Evolutionary conservation across 2,797 vertebrate species (phyloP).

Genomic region (Brachyalestes nurse): DNA sequence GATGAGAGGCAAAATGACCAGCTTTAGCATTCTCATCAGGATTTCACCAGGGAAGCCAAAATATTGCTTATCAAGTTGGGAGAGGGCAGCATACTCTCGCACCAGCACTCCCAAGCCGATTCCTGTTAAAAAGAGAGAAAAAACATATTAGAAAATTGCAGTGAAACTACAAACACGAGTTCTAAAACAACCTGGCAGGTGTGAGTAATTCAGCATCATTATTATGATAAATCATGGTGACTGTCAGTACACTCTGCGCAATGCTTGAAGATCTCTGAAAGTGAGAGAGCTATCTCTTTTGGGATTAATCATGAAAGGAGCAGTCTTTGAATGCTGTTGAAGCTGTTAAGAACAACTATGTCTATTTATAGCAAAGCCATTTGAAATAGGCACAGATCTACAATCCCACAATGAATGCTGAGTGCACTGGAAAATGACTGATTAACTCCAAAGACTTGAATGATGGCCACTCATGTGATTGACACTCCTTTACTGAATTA

Average conservation of each 20-base stretch:
- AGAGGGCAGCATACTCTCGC: conserved; percentile 86
- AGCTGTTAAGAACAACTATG: background rate
- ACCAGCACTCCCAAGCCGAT: conserved; percentile 87
- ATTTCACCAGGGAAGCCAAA: conserved; percentile 96
- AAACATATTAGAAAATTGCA: background rate
- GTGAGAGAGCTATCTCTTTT: background rate
- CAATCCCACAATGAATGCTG: background rate
- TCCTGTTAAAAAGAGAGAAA: conserved; percentile 73
- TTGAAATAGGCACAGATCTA: background rate
- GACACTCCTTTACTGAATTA: conserved; percentile 11
- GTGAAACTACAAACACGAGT: background rate
- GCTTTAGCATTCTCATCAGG: conserved; percentile 97
- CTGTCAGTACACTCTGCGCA: background rate
- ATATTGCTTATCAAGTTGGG: conserved; percentile 89
- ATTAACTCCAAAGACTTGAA: background rate
- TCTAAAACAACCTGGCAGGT: background rate
- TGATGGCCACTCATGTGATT: conserved; percentile 1
- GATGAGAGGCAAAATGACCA: conserved; percentile 94
- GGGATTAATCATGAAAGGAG: background rate
- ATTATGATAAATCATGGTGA: background rate
- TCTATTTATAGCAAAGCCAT: background rate
- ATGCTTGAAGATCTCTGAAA: background rate
- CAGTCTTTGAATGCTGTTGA: background rate
- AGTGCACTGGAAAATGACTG: background rate
- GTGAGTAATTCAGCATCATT: background rate